phyloP scores from a whole-genome alignment of 37 sponge, comb jelly and placozoan genomes.

The Eunapius fragilis region DNA sequence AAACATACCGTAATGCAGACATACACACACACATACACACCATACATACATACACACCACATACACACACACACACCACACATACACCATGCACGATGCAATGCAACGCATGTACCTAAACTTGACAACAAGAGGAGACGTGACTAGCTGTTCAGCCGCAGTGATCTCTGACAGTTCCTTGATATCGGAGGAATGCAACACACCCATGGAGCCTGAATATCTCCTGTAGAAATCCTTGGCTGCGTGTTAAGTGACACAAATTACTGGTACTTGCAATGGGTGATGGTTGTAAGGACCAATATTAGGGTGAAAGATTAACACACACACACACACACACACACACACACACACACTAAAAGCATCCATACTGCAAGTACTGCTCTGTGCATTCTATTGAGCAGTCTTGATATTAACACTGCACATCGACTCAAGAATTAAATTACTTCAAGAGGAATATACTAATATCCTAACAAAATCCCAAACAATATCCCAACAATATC shows the following conservation, averaged over 20 bases:
- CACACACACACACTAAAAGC: no score
- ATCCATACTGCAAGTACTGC: no score
- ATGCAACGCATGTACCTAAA: conserved; percentile 35
- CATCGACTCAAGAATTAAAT: no score
- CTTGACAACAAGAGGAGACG: conserved; percentile 43
- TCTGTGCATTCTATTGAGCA: no score
- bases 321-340: no score
- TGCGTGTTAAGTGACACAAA: conserved; percentile 3
- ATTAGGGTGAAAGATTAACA: no score
- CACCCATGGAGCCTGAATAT: neutral
- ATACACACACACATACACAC: neutral
- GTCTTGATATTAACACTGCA: no score
- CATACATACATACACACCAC: neutral
- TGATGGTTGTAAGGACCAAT: no score
- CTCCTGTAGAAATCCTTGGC: conserved; percentile 23
- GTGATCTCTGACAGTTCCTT: conserved; percentile 35
- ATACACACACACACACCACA: neutral
- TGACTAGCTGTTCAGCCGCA: conserved; percentile 19
- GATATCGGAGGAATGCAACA: conserved; percentile 23
- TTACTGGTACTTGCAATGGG: no score
- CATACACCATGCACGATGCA: neutral
- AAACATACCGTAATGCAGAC: neutral
- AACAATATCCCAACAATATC: no score
- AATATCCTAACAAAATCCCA: no score
- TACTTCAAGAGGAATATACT: no score